Evolutionary conservation across 2,113 vertebrate genomes (phyloP), one percentile per base, ranked within the genome.

Genomic region (Fregetta grallaria): DNA sequence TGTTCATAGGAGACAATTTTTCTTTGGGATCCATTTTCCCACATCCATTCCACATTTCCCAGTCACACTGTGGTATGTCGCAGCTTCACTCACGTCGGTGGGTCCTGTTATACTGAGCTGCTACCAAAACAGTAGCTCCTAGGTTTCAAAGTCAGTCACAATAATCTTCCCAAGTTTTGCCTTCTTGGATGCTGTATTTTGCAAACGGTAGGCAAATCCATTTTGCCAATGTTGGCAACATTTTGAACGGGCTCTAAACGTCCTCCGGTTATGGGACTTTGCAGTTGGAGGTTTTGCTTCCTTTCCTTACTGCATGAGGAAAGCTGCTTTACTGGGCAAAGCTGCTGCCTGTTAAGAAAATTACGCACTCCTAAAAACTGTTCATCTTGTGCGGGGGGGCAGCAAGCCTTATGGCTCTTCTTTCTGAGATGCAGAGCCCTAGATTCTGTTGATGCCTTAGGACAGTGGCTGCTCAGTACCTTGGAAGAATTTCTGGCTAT

Each of bases 401-500:
- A 65, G 53, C 27, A 86, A 73, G 29, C 74, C 55, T 75, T 88
- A 50, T 36, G 59, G 50, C 50, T 88, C 61, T 90, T 90, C 50
- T 9, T 77, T 81, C 73, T 45, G 80, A 85, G 49, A 11, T 79
- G 49, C 30, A 74, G 65, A 68, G 42, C 68, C 58, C 53, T 75
- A 8, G 17, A 7, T 84, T 92, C 92, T 90, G 67, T 67, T 83
- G 80, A 86, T 94, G 85, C 85, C 88, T 85, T 86, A 86, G 91
- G 68, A 86, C 62, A 80, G 47, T n/a, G 56, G 22, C 82, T 95
- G 71, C 78, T 88, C 53, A 79, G 34, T 88, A 92, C 70, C 81
- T 96, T 96, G 75, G 59, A 92, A 88, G 52, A 77, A 83, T 92
- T 94, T 92, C 82, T 66, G 73, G 15, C 42, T 86, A 42, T 56